These are phyloP conservation scores for Plodia interpunctella DNA, from an alignment of 1,140 invertebrate genomes.

Conservation along the genomic window DNA sequence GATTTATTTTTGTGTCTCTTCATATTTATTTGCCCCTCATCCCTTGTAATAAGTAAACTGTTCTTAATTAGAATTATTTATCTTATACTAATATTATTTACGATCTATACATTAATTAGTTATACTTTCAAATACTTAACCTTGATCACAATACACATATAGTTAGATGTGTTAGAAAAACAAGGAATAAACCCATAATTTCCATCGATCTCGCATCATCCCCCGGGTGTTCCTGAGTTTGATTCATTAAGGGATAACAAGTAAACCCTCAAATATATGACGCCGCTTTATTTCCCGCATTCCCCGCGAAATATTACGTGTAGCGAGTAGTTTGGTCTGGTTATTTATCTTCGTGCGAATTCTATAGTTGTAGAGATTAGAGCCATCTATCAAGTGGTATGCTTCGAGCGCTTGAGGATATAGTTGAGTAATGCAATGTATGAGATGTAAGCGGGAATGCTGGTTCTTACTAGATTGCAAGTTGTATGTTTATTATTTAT, in stretches of 20 bases:
- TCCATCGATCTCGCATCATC: slow-evolving; percentile 7
- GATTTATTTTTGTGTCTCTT: no score
- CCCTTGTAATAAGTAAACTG: no score
- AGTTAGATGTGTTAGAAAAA: no score
- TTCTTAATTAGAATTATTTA: no score
- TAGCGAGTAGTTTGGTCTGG: slow-evolving; percentile 17
- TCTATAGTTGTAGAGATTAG: slow-evolving; percentile 45
- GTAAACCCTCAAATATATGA: slow-evolving; percentile 13
- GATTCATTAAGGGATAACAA: slow-evolving; percentile 9
- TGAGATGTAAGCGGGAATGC: slow-evolving; percentile 8
- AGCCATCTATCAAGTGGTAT: slow-evolving; percentile 48
- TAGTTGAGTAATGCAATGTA: slow-evolving; percentile 7
- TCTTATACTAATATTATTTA: no score
- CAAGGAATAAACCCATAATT: neutral
- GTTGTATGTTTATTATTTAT: neutral
- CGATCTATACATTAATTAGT: no score
- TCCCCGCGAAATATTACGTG: slow-evolving; percentile 19
- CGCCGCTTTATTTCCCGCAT: slow-evolving; percentile 14
- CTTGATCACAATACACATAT: no score
- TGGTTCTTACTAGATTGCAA: no score
- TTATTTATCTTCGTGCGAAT: slow-evolving; percentile 38
- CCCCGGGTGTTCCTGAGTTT: neutral
- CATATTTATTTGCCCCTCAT: no score
- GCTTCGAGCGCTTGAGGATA: slow-evolving; percentile 26
- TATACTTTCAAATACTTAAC: no score